These are phyloP conservation scores for Aphrophora alni DNA, from an alignment of 2,888 invertebrate species.

Conservation along the genomic window DNA sequence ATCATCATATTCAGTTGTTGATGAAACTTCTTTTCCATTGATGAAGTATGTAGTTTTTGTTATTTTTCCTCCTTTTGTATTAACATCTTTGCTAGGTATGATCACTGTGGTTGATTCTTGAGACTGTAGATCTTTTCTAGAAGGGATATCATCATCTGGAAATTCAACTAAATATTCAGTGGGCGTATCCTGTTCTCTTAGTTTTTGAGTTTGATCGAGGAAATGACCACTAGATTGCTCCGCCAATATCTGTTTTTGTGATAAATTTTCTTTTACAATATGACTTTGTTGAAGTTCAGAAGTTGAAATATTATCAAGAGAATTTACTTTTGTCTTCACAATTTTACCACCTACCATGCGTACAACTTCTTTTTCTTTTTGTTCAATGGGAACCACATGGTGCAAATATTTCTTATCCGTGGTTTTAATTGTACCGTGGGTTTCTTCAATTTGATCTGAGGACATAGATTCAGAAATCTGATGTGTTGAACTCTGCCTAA, in stretches of 20 bases:
- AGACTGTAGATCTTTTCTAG: neutral
- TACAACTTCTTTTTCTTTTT: constrained; percentile 29
- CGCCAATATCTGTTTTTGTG: neutral
- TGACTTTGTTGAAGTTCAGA: constrained; percentile 4
- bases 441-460: neutral
- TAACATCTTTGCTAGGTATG: too few species aligned
- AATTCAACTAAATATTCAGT: neutral
- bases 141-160: neutral
- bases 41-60: neutral
- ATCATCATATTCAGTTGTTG: neutral
- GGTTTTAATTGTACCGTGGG: neutral
- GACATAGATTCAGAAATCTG: neutral
- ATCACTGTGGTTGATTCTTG: too few species aligned
- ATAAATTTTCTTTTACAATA: neutral
- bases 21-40: constrained; percentile 1
- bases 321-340: constrained; percentile 30
- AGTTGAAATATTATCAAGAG: constrained; percentile 13
- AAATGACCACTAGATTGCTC: too few species aligned
- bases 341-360: constrained; percentile 45
- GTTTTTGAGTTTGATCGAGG: neutral
- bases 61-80: neutral
- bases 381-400: neutral
- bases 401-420: neutral
- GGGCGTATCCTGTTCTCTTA: neutral
- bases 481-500: neutral